These are phyloP conservation scores for Nymphalis polychloros DNA, from an alignment of 2,888 invertebrate genomes.

Conservation along the genomic window DNA sequence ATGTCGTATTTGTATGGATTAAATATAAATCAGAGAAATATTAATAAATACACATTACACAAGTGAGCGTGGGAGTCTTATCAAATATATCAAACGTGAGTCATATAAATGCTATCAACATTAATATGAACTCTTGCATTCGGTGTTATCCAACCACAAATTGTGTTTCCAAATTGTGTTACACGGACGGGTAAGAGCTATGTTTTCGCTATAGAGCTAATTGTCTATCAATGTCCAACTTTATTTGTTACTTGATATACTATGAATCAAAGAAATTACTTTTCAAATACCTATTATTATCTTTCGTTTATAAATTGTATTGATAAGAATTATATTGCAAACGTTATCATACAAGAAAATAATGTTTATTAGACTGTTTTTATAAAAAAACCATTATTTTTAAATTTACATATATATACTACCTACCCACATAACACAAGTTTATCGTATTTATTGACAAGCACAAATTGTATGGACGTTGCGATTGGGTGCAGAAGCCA, in stretches of 20 bases:
- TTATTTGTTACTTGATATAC: background rate
- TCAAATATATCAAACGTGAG: background rate
- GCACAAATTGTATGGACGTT: too few species aligned
- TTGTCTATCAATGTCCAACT: conserved; percentile 12
- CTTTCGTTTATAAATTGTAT: background rate
- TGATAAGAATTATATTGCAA: too few species aligned
- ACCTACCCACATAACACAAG: too few species aligned
- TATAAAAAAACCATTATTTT: too few species aligned
- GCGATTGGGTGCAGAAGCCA: too few species aligned
- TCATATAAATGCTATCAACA: conserved; percentile 3
- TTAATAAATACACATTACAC: too few species aligned
- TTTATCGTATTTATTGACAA: too few species aligned
- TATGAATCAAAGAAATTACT: background rate
- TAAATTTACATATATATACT: too few species aligned
- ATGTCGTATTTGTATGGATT: too few species aligned
- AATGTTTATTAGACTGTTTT: too few species aligned
- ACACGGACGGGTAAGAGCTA: conserved; percentile 13
- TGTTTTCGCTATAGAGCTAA: conserved; percentile 18
- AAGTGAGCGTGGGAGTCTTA: background rate
- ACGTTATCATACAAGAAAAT: too few species aligned
- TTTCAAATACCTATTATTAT: background rate
- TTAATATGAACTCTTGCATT: conserved; percentile 10
- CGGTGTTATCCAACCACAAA: conserved; percentile 23
- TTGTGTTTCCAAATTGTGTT: conserved; percentile 19
- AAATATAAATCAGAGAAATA: too few species aligned